These are phyloP conservation scores for Ifrita kowaldi DNA, from an alignment of 2,113 vertebrate genomes.

Conservation along the genomic window DNA sequence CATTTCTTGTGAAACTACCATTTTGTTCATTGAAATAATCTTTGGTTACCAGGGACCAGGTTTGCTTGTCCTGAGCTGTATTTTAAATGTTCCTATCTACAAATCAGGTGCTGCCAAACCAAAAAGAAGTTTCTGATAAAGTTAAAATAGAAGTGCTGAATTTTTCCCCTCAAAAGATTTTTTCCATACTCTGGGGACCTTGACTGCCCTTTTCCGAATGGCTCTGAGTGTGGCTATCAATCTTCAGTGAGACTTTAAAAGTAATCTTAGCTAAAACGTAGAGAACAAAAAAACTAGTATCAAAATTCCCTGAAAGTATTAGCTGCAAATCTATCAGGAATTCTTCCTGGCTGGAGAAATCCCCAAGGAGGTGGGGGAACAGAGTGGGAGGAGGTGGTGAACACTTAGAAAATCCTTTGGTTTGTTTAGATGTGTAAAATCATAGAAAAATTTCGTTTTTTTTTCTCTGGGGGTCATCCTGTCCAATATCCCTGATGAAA, in stretches of 20 bases:
- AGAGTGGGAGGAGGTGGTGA: fast-evolving
- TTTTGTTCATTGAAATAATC: background rate
- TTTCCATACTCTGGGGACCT: background rate
- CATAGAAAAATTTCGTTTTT: background rate
- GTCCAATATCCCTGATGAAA: background rate
- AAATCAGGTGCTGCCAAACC: background rate
- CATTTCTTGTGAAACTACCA: background rate
- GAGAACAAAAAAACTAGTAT: background rate
- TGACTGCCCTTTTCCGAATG: background rate
- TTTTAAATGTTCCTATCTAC: background rate
- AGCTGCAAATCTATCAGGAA: background rate
- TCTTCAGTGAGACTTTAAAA: background rate
- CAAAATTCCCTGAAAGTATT: background rate
- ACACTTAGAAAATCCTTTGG: background rate
- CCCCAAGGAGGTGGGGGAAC: fast-evolving
- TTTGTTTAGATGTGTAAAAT: background rate
- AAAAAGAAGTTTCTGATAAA: background rate
- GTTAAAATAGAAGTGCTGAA: background rate
- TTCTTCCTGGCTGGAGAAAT: background rate
- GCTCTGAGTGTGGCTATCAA: background rate
- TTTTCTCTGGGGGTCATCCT: background rate
- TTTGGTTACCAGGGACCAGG: background rate
- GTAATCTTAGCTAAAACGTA: background rate
- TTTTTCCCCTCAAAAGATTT: background rate
- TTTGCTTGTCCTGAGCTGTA: background rate